phyloP scores from a whole-genome alignment of 2,888 invertebrate species.

The Drosophila demipolita region DNA sequence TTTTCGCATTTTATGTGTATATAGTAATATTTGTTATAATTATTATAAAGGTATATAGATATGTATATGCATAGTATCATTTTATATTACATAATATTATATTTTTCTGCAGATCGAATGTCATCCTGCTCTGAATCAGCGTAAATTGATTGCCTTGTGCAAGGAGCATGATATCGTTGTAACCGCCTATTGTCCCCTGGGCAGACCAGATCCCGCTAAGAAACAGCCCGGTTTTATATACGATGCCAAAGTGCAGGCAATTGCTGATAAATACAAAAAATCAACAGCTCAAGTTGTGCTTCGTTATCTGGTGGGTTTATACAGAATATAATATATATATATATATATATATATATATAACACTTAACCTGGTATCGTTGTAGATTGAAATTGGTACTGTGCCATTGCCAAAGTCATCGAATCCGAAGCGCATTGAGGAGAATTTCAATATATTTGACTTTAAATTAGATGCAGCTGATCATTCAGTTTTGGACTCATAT shows the following conservation, averaged over 20 bases:
- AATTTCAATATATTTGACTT: conserved; percentile 88
- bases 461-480: conserved; percentile 86
- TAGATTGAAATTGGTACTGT: conserved; percentile 86
- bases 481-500: conserved; percentile 85
- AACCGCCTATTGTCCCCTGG: conserved; percentile 92
- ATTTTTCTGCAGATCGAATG: conserved; percentile 85
- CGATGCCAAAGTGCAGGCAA: conserved; percentile 85
- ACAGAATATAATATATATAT: not conserved
- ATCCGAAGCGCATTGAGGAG: conserved; percentile 85
- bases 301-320: conserved; percentile 84
- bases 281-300: conserved; percentile 89
- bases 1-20: not conserved
- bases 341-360: not conserved
- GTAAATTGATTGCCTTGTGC: conserved; percentile 89
- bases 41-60: not conserved
- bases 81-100: not conserved
- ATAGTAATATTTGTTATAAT: not conserved
- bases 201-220: conserved; percentile 90
- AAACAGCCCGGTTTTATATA: conserved; percentile 87
- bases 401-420: conserved; percentile 87
- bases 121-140: conserved; percentile 89
- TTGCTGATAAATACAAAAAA: conserved; percentile 89
- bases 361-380: not conserved
- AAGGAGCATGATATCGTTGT: conserved; percentile 88
- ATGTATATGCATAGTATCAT: not conserved